Percentiles rank a stretch among this genome's conserved stretches.
Evolutionary conservation across 1,140 invertebrate genomes (phyloP).

Genomic region (Ceratina japonica): DNA sequence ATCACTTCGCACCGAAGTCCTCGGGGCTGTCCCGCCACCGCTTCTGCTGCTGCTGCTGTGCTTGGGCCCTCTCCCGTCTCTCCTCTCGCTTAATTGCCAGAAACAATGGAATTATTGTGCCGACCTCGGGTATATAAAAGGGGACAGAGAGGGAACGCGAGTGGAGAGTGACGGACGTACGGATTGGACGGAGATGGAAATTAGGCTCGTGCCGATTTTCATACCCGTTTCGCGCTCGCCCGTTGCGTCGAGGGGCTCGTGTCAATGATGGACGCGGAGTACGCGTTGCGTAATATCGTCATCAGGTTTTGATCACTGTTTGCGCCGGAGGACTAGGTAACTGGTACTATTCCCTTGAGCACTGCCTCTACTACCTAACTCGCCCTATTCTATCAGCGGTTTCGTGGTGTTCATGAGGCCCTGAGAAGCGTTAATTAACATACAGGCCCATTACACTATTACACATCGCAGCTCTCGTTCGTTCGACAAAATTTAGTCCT

Average conservation of each 20-base stretch:
- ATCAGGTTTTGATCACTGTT: constrained; percentile 26
- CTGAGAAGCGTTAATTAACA: no score
- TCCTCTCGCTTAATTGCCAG: constrained; percentile 55
- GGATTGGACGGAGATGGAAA: not conserved
- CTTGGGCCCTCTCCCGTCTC: constrained; percentile 11
- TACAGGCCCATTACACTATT: no score
- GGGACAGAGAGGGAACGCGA: not conserved
- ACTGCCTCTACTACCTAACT: not conserved
- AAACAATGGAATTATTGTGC: constrained; percentile 64
- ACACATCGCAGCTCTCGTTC: no score
- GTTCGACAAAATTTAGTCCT: no score
- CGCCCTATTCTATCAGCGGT: no score
- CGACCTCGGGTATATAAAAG: constrained; percentile 12
- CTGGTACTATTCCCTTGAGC: not conserved
- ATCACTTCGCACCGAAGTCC: constrained; percentile 36
- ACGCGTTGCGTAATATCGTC: constrained; percentile 26
- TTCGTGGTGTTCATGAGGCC: no score
- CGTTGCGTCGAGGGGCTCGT: not conserved
- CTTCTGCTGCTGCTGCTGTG: no score
- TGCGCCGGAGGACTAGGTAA: constrained; percentile 1
- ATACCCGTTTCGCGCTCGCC: constrained; percentile 14
- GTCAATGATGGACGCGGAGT: constrained; percentile 4
- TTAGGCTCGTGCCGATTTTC: constrained; percentile 34
- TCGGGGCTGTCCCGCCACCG: constrained; percentile 12
- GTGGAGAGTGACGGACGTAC: not conserved